A percentile compares a stretch with the other conserved stretches of the same genome.
phyloP scores from a whole-genome alignment of 2,113 vertebrate genomes.

The Cynocephalus volans region DNA sequence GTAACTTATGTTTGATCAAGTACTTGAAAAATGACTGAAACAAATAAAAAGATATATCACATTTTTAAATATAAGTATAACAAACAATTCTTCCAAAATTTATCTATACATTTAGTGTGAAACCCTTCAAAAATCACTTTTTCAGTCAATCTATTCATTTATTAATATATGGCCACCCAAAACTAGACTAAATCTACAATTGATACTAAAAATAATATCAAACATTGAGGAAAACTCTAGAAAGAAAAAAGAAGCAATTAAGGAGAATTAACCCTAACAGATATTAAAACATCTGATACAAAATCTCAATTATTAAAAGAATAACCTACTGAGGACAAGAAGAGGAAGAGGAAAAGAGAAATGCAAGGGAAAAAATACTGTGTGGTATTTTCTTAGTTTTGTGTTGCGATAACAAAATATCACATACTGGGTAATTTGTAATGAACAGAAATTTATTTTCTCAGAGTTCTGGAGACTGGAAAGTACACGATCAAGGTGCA shows the following conservation, averaged over 20 bases:
- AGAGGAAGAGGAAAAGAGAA: neutral
- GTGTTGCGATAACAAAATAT: neutral
- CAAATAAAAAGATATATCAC: neutral
- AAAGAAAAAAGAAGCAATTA: neutral
- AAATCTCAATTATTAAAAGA: neutral
- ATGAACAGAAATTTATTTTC: neutral
- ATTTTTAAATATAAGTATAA: slow-evolving; percentile 7
- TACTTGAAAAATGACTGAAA: neutral
- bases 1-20: neutral
- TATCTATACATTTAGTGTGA: neutral
- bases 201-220: neutral
- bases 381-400: neutral
- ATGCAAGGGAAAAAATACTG: neutral
- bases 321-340: neutral
- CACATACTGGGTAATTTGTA: neutral
- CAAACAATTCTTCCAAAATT: neutral
- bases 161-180: neutral
- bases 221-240: neutral
- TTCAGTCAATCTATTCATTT: neutral
- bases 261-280: neutral
- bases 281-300: neutral
- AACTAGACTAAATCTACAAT: neutral
- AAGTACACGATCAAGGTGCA: neutral
- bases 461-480: neutral
- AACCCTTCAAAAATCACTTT: neutral